Conservation (phyloP, 64 coral and sea anemone species). For the Porites australiensis region DNA sequence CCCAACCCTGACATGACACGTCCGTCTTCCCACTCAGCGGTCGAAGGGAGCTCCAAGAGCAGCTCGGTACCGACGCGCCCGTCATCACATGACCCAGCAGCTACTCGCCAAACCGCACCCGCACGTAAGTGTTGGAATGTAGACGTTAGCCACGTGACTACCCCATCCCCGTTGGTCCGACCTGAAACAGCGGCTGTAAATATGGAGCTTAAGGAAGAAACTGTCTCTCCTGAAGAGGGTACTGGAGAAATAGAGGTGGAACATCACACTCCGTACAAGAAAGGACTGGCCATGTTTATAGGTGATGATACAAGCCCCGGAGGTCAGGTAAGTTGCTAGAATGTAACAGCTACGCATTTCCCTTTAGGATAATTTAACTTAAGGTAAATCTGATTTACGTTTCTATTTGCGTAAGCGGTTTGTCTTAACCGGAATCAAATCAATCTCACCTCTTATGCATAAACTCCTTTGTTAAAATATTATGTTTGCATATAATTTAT, state of each 20-base stretch:
- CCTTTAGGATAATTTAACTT: too few relatives aligned
- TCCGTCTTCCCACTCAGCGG: constrained; percentile 60
- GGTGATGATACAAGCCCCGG: constrained; percentile 9
- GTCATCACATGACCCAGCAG: constrained; percentile 18
- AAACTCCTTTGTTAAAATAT: too few relatives aligned
- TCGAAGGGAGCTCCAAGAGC: constrained; percentile 24
- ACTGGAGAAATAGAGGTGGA: constrained; percentile 20
- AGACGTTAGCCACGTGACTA: background rate
- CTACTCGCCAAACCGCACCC: constrained; percentile 10
- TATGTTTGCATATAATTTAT: background rate
- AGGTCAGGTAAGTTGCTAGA: background rate
- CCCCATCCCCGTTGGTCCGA: constrained; percentile 36
- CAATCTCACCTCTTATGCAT: background rate
- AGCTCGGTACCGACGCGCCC: constrained; percentile 1
- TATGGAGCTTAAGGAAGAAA: background rate
- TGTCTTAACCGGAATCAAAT: background rate
- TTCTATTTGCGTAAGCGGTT: too few relatives aligned
- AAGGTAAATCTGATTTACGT: too few relatives aligned
- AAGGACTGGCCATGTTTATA: constrained; percentile 69
- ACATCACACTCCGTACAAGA: constrained; percentile 27
- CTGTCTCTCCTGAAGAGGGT: background rate
- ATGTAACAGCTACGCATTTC: too few relatives aligned
- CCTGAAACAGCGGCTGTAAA: background rate
- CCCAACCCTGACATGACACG: background rate
- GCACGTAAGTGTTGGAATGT: constrained; percentile 83